These are phyloP conservation scores for Cydia pomonella DNA, from an alignment of 1,140 invertebrate genomes.

Conservation along the genomic window DNA sequence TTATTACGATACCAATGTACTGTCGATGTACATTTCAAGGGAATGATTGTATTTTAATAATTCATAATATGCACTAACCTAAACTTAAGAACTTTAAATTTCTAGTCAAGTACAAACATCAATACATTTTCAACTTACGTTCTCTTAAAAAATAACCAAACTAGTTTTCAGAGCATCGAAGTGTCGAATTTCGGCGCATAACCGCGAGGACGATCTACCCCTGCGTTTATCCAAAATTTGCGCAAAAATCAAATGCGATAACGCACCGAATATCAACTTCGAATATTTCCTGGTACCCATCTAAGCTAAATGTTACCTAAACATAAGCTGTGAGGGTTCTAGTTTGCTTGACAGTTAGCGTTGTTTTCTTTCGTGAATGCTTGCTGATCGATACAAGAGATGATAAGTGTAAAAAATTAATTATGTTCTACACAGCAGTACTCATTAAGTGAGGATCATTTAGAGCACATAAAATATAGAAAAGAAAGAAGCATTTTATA, in stretches of 20 bases:
- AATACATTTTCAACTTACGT: too few relatives aligned
- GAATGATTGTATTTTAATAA: too few relatives aligned
- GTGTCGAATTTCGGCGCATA: neutral
- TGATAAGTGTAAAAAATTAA: neutral
- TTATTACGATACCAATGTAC: too few relatives aligned
- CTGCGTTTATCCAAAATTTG: neutral
- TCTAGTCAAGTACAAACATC: too few relatives aligned
- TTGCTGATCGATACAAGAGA: neutral
- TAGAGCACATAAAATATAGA: too few relatives aligned
- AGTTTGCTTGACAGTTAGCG: neutral
- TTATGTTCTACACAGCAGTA: too few relatives aligned
- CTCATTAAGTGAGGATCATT: too few relatives aligned
- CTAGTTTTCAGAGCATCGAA: neutral
- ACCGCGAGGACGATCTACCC: neutral
- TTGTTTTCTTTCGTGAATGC: neutral
- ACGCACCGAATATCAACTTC: neutral
- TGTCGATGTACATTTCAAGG: too few relatives aligned
- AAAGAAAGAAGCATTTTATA: too few relatives aligned
- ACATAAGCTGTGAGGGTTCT: neutral
- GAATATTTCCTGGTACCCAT: slow-evolving; percentile 9
- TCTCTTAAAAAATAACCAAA: too few relatives aligned
- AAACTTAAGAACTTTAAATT: too few relatives aligned
- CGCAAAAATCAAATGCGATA: slow-evolving; percentile 20
- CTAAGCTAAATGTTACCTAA: neutral
- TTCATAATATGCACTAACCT: too few relatives aligned